phyloP scores from a whole-genome alignment of 2,113 vertebrate species.

The Strix uralensis region DNA sequence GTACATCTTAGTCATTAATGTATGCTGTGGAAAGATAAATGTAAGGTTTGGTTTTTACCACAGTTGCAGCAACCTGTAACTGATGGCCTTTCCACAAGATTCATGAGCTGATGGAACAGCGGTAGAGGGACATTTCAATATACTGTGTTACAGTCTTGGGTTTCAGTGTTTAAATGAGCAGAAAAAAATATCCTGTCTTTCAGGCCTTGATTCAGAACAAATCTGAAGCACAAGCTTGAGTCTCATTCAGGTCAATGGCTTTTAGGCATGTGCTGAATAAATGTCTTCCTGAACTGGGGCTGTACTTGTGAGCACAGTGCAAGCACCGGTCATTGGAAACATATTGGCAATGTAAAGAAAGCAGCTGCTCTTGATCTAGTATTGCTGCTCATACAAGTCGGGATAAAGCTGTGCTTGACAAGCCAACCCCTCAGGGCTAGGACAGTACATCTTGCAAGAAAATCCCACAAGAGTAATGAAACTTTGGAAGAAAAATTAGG shows the following conservation, averaged over 20 bases:
- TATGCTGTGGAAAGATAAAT: neutral
- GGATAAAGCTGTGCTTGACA: neutral
- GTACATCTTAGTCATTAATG: neutral
- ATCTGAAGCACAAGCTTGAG: neutral
- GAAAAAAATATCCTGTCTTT: neutral
- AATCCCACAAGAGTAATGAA: neutral
- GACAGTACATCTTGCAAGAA: neutral
- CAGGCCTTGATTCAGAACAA: neutral
- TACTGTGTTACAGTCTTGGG: neutral
- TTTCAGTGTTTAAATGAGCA: conserved; percentile 6
- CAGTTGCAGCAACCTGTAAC: conserved; percentile 25
- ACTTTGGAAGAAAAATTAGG: neutral
- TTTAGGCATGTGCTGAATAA: neutral
- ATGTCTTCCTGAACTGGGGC: neutral
- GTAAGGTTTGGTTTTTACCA: conserved; percentile 9
- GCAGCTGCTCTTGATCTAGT: neutral
- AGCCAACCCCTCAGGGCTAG: neutral
- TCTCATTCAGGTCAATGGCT: neutral
- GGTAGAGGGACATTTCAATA: neutral
- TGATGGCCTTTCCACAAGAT: conserved; percentile 27
- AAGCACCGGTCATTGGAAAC: neutral
- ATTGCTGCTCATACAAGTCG: neutral
- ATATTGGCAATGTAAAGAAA: neutral
- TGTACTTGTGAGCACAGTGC: rapidly evolving
- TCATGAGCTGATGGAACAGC: conserved; percentile 40